Evolutionary conservation across 2,888 invertebrate species (phyloP), one percentile per base, ranked within the genome.

Genomic region (Hoplodrina blanda): DNA sequence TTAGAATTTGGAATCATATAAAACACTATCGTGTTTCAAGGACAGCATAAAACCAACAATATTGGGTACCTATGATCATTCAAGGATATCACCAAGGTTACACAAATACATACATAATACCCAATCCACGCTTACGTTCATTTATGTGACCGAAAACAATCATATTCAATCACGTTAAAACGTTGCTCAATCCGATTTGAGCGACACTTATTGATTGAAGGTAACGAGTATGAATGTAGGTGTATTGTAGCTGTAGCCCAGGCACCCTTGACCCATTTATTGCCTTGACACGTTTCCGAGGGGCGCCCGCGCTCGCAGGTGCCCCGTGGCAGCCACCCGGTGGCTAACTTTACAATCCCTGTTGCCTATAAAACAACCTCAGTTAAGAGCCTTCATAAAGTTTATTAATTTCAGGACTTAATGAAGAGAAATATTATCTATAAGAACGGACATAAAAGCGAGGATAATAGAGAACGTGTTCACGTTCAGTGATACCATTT

Each of bases 221-320:
- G 77, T 80, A 76, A 64, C 63, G 37, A 49, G 54, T 60, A 61
- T 69, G 41, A 74, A 78, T 76, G 76, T 74, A 78, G 77, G 71
- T 82, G 84, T 83, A 70, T 19, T 61, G 72, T 37, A 49, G 46
- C 59, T 25, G 37, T 37, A 52, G 80, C 81, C 61, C 76, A 56
- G 70, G 70, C 73, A 65, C 87, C 91, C 91, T 89, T 91, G 91
- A 91, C 93, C 92, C 77, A 89, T 85, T 87, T 91, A 81, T 83
- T 84, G 86, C 88, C 87, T 88, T 91, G 91, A 92, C 92, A 92
- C 82, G 90, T 83, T 89, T 92, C 83, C 70, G 81, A 75, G 78
- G 82, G 84, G 76, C 78, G 80, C 79, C 63, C 72, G 74, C 66
- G 52, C 50, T 64, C 64, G 53, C 61, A 56, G 30, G 56, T 64